Evolutionary conservation across 1,140 invertebrate species (phyloP).

Genomic region (Neomicropteryx cornuta): DNA sequence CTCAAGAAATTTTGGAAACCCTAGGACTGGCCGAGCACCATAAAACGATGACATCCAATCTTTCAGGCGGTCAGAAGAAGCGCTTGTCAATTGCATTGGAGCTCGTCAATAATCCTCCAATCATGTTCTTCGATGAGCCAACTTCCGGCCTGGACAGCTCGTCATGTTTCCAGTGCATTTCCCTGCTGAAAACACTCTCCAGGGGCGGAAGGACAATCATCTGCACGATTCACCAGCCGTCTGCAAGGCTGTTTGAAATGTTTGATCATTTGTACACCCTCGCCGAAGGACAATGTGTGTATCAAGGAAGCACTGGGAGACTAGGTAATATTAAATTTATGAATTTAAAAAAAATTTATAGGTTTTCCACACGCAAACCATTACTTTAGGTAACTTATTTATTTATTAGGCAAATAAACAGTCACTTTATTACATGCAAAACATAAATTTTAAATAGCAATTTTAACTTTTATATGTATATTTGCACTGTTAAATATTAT

Average conservation of each 20-base stretch:
- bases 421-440: no score
- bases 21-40: slow-evolving; percentile 77
- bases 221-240: slow-evolving; percentile 96
- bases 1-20: slow-evolving; percentile 83
- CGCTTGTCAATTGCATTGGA: slow-evolving; percentile 92
- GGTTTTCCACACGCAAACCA: no score
- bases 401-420: no score
- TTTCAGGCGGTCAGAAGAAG: slow-evolving; percentile 94
- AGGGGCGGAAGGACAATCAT: slow-evolving; percentile 88
- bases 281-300: slow-evolving; percentile 89
- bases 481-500: no score
- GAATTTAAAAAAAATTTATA: no score
- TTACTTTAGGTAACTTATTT: no score
- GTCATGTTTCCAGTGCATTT: slow-evolving; percentile 89
- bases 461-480: no score
- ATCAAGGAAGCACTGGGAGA: slow-evolving; percentile 75
- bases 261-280: slow-evolving; percentile 93
- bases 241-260: slow-evolving; percentile 91
- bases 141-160: slow-evolving; percentile 92
- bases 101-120: slow-evolving; percentile 85
- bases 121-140: slow-evolving; percentile 98
- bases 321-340: slow-evolving; percentile 36
- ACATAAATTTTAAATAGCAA: no score
- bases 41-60: slow-evolving; percentile 77
- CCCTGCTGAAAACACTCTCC: slow-evolving; percentile 76